phyloP scores from a whole-genome alignment of 2,888 invertebrate genomes.

The Scelioninae gen. 2 region DNA sequence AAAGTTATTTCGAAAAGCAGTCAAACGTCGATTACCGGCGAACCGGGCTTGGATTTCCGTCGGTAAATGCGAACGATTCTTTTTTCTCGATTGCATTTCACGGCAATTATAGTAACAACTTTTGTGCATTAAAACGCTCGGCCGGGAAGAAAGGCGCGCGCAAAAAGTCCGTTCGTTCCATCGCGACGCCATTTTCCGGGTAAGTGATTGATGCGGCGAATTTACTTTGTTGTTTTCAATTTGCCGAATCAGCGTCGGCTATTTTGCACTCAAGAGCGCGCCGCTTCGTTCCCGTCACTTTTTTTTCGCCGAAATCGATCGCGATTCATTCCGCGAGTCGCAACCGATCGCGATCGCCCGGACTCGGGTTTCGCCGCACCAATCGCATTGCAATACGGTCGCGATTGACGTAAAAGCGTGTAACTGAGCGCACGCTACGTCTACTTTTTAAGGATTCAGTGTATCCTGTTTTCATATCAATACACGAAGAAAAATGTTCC shows the following conservation, averaged over 20 bases:
- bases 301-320: conserved; percentile 13
- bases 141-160: conserved; percentile 13
- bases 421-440: no score
- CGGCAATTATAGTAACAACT: conserved; percentile 56
- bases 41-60: conserved; percentile 31
- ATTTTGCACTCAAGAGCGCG: conserved; percentile 39
- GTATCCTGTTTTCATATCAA: no score
- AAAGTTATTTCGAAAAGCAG: conserved; percentile 41
- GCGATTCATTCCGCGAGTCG: conserved; percentile 15
- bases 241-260: conserved; percentile 37
- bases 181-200: conserved; percentile 33
- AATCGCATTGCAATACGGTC: no score
- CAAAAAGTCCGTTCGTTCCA: conserved; percentile 23
- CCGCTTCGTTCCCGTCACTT: conserved; percentile 28
- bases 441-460: no score
- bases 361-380: background rate
- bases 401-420: no score
- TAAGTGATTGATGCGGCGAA: conserved; percentile 48
- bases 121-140: conserved; percentile 55
- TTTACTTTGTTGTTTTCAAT: conserved; percentile 58
- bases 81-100: conserved; percentile 31
- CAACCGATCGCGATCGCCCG: background rate
- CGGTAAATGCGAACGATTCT: conserved; percentile 31
- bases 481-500: no score
- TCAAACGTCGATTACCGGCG: conserved; percentile 23